phyloP scores from a whole-genome alignment of 1,140 invertebrate species.

The Caenorhabditis inopinata region DNA sequence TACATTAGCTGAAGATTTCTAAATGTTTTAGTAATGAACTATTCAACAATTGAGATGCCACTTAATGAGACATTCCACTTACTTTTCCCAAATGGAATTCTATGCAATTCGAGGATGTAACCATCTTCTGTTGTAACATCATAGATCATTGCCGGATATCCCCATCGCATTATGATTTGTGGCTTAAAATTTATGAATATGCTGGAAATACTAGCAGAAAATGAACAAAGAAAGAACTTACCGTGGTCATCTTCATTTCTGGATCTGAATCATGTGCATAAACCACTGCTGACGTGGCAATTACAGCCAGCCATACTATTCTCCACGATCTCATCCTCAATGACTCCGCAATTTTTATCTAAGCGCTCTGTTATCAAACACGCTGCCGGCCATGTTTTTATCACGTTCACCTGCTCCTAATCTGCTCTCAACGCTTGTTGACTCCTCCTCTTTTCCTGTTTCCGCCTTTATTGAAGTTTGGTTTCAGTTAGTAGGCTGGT shows the following conservation, averaged over 20 bases:
- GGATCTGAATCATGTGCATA: not conserved
- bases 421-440: not conserved
- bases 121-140: slow-evolving; percentile 75
- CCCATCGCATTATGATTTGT: slow-evolving; percentile 65
- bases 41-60: too few species aligned
- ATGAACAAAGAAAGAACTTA: not conserved
- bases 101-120: slow-evolving; percentile 75
- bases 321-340: not conserved
- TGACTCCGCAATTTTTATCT: not conserved
- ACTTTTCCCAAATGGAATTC: slow-evolving; percentile 72
- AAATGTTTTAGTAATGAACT: too few species aligned
- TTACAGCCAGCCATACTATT: not conserved
- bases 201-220: too few species aligned
- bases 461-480: slow-evolving; percentile 17
- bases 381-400: slow-evolving; percentile 21
- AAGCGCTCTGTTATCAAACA: slow-evolving; percentile 11
- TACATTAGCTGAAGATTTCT: not conserved
- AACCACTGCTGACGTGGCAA: not conserved
- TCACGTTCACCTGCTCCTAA: not conserved
- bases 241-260: slow-evolving; percentile 24
- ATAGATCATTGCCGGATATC: slow-evolving; percentile 74
- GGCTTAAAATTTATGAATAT: slow-evolving; percentile 53
- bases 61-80: too few species aligned
- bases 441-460: slow-evolving; percentile 12
- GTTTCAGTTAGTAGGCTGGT: not conserved